phyloP scores from a whole-genome alignment of 2,888 invertebrate species.

The Standfussiana lucernea region DNA sequence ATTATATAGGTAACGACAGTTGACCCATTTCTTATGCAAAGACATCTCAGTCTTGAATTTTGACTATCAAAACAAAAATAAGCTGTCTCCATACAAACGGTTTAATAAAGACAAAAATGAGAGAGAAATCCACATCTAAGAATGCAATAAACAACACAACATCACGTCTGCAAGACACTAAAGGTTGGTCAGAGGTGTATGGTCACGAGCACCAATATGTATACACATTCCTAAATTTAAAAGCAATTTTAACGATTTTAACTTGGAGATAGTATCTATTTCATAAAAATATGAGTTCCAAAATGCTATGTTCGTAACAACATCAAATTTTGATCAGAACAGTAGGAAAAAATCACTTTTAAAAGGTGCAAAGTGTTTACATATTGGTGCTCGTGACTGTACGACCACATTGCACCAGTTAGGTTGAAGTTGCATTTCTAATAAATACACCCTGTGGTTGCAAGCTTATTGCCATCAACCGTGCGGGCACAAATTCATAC shows the following conservation, averaged over 20 bases:
- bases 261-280: too few species aligned
- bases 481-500: not conserved
- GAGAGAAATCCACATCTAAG: not conserved
- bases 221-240: too few species aligned
- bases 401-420: not conserved
- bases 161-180: not conserved
- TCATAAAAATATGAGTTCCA: too few species aligned
- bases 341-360: too few species aligned
- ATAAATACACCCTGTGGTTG: not conserved
- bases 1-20: slow-evolving; percentile 5
- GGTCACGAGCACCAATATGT: too few species aligned
- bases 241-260: too few species aligned
- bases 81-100: not conserved
- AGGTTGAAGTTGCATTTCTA: not conserved
- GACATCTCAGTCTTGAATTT: not conserved
- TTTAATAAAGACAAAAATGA: not conserved
- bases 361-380: too few species aligned
- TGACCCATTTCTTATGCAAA: not conserved
- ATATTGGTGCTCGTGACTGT: too few species aligned
- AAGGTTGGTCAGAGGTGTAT: not conserved
- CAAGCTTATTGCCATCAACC: not conserved
- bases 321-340: too few species aligned
- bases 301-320: too few species aligned
- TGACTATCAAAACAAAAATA: not conserved
- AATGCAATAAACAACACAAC: not conserved